Base-by-base conservation (phyloP, 2,797 vertebrate genomes). In the Epinephelus coioides region DNA sequence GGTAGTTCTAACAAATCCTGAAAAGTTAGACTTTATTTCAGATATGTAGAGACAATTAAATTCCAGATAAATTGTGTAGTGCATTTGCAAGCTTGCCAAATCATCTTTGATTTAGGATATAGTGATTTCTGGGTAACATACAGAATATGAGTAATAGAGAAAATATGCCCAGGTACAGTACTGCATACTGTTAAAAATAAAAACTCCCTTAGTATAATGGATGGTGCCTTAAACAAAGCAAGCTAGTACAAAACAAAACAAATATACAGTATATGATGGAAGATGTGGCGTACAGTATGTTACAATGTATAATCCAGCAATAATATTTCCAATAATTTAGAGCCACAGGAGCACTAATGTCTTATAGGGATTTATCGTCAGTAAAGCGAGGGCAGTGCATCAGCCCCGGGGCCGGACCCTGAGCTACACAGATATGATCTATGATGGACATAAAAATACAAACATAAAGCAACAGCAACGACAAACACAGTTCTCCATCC, bases 11-110 rank as follows among this genome's bases (percentile, higher is more conserved):
- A 92, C 79, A 88, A 83, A 87, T 64, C 17, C 69, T 84, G 85
- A 93, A 87, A 86, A 79, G 83, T 89, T 89, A 84, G 76, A 91
- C 70, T 96, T 94, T 95, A 94, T 95, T 95, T 89, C 63, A 88
- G 86, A 83, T 85, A 87, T 85, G 87, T 78, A 73, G 69, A 81
- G 78, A 78, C 68, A 84, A 91, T 86, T 85, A 79, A 83, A 90
- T 87, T 80, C 81, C 89, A 88, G 80, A 79, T 80, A 85, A 91
- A 83, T 79, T 86, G 81, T 81, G 78, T 81, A 89, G 72, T 88
- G 82, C 78, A 76, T 78, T 81, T 79, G 85, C 73, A 71, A 78
- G 71, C 62, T 69, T 69, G 77, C 73, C 73, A 81, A 90, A 88
- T 84, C 62, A 82, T 66, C 50, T 47, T 57, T 82, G 69, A 80